Conservation (phyloP, 2,113 vertebrate genomes). For the Rousettus leschenaultii region DNA sequence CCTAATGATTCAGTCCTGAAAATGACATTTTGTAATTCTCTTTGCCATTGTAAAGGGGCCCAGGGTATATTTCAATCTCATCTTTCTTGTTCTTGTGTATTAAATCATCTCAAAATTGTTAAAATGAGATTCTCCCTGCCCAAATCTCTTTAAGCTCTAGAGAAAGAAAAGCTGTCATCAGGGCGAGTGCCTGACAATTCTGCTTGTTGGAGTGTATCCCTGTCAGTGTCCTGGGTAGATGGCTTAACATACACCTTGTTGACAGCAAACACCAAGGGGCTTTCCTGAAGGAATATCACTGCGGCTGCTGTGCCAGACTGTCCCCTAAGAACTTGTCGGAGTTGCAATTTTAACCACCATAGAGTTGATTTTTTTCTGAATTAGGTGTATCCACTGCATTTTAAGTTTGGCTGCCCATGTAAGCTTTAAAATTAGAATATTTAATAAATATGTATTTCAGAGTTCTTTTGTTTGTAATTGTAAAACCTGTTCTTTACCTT, state of each 20-base stretch:
- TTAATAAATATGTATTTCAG: neutral
- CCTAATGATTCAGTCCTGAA: slow-evolving; percentile 37
- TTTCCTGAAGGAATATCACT: slow-evolving; percentile 32
- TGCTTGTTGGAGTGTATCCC: slow-evolving; percentile 69
- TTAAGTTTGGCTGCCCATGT: neutral
- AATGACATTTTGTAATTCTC: slow-evolving; percentile 46
- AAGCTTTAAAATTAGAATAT: neutral
- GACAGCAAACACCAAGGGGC: slow-evolving; percentile 52
- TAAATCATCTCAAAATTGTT: slow-evolving; percentile 71
- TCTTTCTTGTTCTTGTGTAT: slow-evolving; percentile 30
- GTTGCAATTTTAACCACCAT: neutral
- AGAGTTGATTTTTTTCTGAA: slow-evolving; percentile 46
- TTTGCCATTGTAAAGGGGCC: slow-evolving; percentile 49
- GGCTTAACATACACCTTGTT: neutral
- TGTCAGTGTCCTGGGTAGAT: slow-evolving; percentile 66
- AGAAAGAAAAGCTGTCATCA: slow-evolving; percentile 63
- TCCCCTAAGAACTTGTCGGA: neutral
- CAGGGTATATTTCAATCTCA: slow-evolving; percentile 61
- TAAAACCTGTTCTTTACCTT: neutral
- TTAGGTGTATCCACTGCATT: neutral
- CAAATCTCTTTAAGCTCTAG: slow-evolving; percentile 26
- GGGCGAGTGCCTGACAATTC: neutral
- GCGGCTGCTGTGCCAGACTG: slow-evolving; percentile 20
- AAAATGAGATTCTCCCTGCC: slow-evolving; percentile 54
- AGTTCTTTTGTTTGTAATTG: neutral